Percentiles rank a stretch among this genome's conserved stretches.
Evolutionary conservation across 2,888 invertebrate species (phyloP).

Genomic region (Sialis lutaria): DNA sequence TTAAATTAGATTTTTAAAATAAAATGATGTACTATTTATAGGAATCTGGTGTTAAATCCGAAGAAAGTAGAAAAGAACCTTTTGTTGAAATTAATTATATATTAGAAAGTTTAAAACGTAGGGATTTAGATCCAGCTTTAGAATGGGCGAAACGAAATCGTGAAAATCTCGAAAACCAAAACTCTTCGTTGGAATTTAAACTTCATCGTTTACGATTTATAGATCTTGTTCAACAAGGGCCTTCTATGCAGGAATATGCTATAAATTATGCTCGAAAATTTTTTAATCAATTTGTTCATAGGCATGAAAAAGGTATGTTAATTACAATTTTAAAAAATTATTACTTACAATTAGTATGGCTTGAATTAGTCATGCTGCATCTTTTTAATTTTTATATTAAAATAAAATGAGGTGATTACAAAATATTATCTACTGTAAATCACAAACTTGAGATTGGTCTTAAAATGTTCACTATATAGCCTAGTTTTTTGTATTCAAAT

Average conservation of each 20-base stretch:
- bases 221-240: constrained; percentile 46
- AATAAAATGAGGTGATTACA: no score
- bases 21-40: constrained; percentile 18
- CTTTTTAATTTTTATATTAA: no score
- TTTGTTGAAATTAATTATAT: constrained; percentile 77
- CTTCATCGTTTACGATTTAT: constrained; percentile 68
- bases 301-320: constrained; percentile 50
- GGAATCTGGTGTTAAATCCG: constrained; percentile 51
- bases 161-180: constrained; percentile 48
- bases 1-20: constrained; percentile 1
- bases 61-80: constrained; percentile 50
- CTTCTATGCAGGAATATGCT: constrained; percentile 60
- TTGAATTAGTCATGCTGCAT: no score
- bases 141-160: constrained; percentile 71
- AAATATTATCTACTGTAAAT: no score
- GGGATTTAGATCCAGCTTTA: constrained; percentile 69
- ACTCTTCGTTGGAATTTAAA: constrained; percentile 61
- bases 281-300: constrained; percentile 63
- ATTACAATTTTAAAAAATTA: not conserved
- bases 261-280: constrained; percentile 71
- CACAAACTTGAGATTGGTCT: no score
- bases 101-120: constrained; percentile 64
- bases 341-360: no score
- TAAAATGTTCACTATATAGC: no score
- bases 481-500: no score